Percentiles rank a stretch among this genome's conserved stretches.
Evolutionary conservation across 2,113 vertebrate genomes (phyloP).

Genomic region (Sapayoa aenigma): DNA sequence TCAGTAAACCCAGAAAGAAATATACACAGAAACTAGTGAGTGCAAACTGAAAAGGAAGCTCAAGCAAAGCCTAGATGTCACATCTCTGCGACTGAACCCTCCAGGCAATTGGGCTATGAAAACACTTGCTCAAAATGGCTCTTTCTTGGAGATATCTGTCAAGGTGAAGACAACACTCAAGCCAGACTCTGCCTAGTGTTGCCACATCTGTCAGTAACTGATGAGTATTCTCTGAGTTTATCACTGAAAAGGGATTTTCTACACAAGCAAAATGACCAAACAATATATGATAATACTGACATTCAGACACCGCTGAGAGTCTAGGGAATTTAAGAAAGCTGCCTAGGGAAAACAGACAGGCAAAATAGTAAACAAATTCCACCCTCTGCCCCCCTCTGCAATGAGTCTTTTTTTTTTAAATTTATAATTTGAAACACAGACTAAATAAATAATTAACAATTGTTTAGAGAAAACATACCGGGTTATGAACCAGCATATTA

Average conservation of each 20-base stretch:
- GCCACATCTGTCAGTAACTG: not conserved
- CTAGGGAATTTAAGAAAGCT: not conserved
- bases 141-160: not conserved
- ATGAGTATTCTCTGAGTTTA: not conserved
- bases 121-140: not conserved
- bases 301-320: not conserved
- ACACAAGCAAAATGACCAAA: not conserved
- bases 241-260: not conserved
- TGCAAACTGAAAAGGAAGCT: not conserved
- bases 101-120: not conserved
- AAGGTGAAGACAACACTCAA: not conserved
- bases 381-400: fast-evolving
- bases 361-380: not conserved
- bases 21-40: not conserved
- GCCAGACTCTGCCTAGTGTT: not conserved
- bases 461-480: not conserved
- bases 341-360: not conserved
- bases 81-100: not conserved
- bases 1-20: not conserved
- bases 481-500: not conserved
- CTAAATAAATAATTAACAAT: not conserved
- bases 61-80: not conserved
- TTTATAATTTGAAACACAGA: not conserved
- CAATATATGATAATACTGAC: not conserved
- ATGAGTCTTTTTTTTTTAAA: not conserved